These are phyloP conservation scores for Oryzias celebensis DNA, from an alignment of 2,113 vertebrate species.

Conservation along the genomic window DNA sequence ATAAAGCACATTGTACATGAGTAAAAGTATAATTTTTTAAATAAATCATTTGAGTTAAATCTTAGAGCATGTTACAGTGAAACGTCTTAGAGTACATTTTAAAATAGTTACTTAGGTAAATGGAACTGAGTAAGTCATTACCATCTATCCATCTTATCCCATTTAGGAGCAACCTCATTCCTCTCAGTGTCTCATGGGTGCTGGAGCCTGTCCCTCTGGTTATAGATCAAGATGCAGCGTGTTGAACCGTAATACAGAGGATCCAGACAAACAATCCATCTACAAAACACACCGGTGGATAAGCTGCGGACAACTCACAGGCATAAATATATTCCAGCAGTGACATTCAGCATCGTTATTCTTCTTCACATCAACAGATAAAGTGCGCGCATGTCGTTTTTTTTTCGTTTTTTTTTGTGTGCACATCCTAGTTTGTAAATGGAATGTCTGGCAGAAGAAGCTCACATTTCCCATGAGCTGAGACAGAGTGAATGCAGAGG, in stretches of 20 bases:
- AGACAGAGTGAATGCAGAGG: slow-evolving; percentile 50
- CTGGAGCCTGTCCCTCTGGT: too few relatives aligned
- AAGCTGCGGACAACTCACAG: slow-evolving; percentile 2
- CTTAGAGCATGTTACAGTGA: too few relatives aligned
- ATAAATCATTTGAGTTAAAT: too few relatives aligned
- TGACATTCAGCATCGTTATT: slow-evolving; percentile 9
- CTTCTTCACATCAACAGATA: slow-evolving; percentile 30
- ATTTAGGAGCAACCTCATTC: too few relatives aligned
- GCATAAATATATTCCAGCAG: not conserved
- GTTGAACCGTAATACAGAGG: not conserved
- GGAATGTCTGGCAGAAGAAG: slow-evolving; percentile 42
- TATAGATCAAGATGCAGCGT: too few relatives aligned
- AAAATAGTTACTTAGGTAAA: too few relatives aligned
- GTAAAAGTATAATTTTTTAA: too few relatives aligned
- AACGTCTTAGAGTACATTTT: too few relatives aligned
- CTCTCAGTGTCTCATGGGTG: too few relatives aligned
- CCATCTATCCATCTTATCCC: too few relatives aligned
- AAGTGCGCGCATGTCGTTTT: slow-evolving; percentile 8
- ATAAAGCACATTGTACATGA: too few relatives aligned
- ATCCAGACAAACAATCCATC: not conserved
- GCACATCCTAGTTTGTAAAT: slow-evolving; percentile 42
- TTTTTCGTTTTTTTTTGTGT: slow-evolving; percentile 27
- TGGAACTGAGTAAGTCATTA: too few relatives aligned
- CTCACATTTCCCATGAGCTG: slow-evolving; percentile 53
- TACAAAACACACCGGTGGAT: not conserved